Conservation (phyloP, 2,113 vertebrate genomes). For the Ochotona curzoniae region DNA sequence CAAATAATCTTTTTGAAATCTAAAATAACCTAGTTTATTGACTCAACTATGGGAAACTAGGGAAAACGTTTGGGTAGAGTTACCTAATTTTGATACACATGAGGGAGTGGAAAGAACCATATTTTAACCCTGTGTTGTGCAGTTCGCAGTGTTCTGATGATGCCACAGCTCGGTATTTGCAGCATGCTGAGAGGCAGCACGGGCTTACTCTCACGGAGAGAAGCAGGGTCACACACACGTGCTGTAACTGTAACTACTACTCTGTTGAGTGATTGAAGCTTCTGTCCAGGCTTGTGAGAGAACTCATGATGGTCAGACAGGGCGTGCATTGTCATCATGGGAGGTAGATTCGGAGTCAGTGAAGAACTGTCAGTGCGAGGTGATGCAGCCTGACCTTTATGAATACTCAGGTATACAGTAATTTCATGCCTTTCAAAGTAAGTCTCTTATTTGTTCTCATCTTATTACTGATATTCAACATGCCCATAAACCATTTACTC, state of each 20-base stretch:
- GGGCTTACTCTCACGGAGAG: not conserved
- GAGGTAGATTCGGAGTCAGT: not conserved
- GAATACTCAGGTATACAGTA: not conserved
- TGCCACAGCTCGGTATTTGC: too few relatives aligned
- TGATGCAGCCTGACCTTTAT: not conserved
- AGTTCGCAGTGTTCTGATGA: not conserved
- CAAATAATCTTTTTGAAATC: not conserved
- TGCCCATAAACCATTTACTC: not conserved
- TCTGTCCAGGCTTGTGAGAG: not conserved
- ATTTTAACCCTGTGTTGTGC: not conserved
- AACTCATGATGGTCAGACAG: not conserved
- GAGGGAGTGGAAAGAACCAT: not conserved
- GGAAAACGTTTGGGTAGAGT: not conserved
- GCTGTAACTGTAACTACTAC: not conserved
- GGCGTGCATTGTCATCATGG: not conserved
- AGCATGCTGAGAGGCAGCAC: not conserved
- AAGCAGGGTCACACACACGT: rapidly evolving
- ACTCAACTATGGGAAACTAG: not conserved
- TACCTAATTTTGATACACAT: not conserved
- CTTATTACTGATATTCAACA: not conserved
- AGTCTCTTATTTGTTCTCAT: not conserved
- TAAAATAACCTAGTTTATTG: not conserved
- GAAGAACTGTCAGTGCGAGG: not conserved
- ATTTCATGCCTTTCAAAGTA: not conserved
- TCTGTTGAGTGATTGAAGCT: not conserved